Percentiles rank a stretch among this genome's conserved stretches.
phyloP scores from a whole-genome alignment of 2,888 invertebrate genomes.

The Platycheirus rosarum region DNA sequence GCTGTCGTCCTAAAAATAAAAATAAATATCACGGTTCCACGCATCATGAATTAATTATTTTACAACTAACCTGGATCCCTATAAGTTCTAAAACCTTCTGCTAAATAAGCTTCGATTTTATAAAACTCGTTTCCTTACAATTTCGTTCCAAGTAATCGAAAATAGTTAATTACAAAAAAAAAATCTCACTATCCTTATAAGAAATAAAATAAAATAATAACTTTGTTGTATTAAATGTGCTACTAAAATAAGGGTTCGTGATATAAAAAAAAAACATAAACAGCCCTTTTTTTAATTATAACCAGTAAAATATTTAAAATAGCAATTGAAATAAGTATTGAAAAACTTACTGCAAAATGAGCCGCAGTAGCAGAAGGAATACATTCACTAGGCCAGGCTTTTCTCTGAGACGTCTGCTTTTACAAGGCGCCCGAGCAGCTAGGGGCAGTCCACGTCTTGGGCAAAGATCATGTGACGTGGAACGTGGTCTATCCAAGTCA shows the following conservation, averaged over 20 bases:
- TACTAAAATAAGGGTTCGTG: slow-evolving; percentile 33
- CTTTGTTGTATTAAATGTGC: no score
- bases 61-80: no score
- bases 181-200: no score
- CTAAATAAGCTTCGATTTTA: no score
- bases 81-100: no score
- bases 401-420: slow-evolving; percentile 75
- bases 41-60: no score
- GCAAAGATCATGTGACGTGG: slow-evolving; percentile 76
- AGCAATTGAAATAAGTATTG: slow-evolving; percentile 12
- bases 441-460: slow-evolving; percentile 76
- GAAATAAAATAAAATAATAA: no score
- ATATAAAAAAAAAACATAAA: slow-evolving; percentile 8
- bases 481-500: slow-evolving; percentile 74
- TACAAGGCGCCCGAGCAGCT: slow-evolving; percentile 75
- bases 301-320: slow-evolving; percentile 5
- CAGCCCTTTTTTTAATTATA: no score
- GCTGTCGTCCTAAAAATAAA: background rate
- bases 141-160: no score
- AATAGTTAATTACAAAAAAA: no score
- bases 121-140: no score
- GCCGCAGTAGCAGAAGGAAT: slow-evolving; percentile 73
- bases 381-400: slow-evolving; percentile 74
- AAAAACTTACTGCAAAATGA: slow-evolving; percentile 55
- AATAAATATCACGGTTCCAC: background rate